Evolutionary conservation across 30 jellyfish, hydroid and myxozoan genomes (phyloP).

Genomic region (Aurelia sp.): DNA sequence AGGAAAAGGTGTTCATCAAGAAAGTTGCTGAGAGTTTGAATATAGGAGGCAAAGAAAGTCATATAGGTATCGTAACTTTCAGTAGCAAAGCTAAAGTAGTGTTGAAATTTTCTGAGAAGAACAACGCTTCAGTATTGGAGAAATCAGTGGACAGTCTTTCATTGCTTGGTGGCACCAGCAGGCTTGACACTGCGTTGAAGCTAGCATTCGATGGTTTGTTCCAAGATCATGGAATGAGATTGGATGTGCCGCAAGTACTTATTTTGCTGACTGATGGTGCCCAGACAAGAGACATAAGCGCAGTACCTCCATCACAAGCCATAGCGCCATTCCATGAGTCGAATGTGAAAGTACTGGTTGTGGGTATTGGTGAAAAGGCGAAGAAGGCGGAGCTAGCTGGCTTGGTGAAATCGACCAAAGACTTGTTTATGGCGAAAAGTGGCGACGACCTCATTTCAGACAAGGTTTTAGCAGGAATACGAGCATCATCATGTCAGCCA

Average conservation of each 20-base stretch:
- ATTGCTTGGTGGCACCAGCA: slow-evolving; percentile 12
- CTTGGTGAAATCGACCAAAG: not conserved
- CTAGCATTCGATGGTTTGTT: slow-evolving; percentile 39
- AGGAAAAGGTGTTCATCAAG: not conserved
- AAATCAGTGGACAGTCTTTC: slow-evolving; percentile 44
- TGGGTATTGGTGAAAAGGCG: slow-evolving; percentile 12
- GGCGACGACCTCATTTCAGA: slow-evolving; percentile 3
- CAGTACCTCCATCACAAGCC: slow-evolving; percentile 33
- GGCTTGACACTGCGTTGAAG: slow-evolving; percentile 53
- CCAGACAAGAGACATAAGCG: slow-evolving; percentile 21
- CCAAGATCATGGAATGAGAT: slow-evolving; percentile 48
- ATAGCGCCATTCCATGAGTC: slow-evolving; percentile 35
- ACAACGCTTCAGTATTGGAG: slow-evolving; percentile 20
- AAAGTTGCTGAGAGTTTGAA: not conserved
- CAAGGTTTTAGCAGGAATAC: not conserved
- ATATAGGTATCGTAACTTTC: slow-evolving; percentile 26
- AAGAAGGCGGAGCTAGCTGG: not conserved
- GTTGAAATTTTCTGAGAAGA: slow-evolving; percentile 22
- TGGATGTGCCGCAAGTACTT: slow-evolving; percentile 49
- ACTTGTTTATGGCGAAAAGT: not conserved
- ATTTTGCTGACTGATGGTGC: slow-evolving; percentile 51
- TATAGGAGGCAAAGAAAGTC: slow-evolving; percentile 4
- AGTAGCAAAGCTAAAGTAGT: slow-evolving; percentile 15
- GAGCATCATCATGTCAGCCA: not conserved
- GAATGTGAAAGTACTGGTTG: slow-evolving; percentile 3